A percentile compares a stretch with the other conserved stretches of the same genome.
phyloP scores from a whole-genome alignment of 2,888 invertebrate genomes.

The Camptogramma bilineatum region DNA sequence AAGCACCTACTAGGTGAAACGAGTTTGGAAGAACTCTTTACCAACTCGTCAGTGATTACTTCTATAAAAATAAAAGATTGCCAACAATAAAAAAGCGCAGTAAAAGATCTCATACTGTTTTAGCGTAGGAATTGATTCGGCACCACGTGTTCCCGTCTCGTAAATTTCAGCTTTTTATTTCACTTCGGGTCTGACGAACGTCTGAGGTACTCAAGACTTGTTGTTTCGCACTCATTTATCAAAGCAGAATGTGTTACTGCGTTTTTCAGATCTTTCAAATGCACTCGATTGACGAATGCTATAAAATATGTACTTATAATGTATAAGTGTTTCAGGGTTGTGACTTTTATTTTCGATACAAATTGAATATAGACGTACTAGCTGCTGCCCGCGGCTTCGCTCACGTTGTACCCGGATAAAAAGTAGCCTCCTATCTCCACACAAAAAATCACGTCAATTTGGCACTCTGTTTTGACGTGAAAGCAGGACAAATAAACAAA shows the following conservation, averaged over 20 bases:
- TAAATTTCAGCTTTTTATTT: slow-evolving; percentile 43
- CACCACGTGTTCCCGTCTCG: slow-evolving; percentile 38
- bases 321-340: too few species aligned
- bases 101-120: slow-evolving; percentile 21
- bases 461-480: too few species aligned
- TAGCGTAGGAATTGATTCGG: slow-evolving; percentile 31
- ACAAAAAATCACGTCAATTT: too few species aligned
- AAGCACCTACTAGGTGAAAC: background rate
- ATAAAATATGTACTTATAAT: too few species aligned
- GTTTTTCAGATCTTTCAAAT: slow-evolving; percentile 14
- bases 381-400: too few species aligned
- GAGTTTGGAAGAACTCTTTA: slow-evolving; percentile 7
- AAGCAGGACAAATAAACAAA: too few species aligned
- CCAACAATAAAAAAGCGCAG: slow-evolving; percentile 28
- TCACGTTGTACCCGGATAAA: too few species aligned
- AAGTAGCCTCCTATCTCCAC: too few species aligned
- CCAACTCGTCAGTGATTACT: slow-evolving; percentile 24
- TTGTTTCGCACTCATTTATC: slow-evolving; percentile 40
- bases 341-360: too few species aligned
- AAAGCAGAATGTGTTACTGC: slow-evolving; percentile 22
- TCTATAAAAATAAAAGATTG: slow-evolving; percentile 33
- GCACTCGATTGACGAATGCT: slow-evolving; percentile 11
- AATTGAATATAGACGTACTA: too few species aligned
- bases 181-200: slow-evolving; percentile 39
- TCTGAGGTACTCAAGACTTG: slow-evolving; percentile 31